Conservation (phyloP, 1,140 invertebrate genomes). For the Euglossa dilemma region DNA sequence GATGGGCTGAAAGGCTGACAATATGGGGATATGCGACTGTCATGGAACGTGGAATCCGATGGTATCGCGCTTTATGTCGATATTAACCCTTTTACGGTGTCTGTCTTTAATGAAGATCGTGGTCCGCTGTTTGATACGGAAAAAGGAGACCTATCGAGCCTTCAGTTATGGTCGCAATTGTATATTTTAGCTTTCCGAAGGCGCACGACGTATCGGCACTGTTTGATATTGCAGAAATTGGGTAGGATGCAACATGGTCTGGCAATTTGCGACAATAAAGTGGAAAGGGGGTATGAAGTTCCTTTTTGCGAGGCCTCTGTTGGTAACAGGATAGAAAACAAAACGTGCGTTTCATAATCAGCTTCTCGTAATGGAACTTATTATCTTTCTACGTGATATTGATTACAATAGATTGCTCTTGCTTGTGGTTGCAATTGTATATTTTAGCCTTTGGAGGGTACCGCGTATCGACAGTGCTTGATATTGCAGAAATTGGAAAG, state of each 20-base stretch:
- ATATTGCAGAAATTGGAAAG: neutral
- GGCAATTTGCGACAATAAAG: neutral
- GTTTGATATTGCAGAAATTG: neutral
- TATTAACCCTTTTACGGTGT: conserved; percentile 34
- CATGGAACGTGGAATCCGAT: conserved; percentile 1
- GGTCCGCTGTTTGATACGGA: neutral
- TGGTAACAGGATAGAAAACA: no score
- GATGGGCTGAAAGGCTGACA: conserved; percentile 1
- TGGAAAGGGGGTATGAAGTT: neutral
- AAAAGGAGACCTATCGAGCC: neutral
- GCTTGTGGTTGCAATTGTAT: no score
- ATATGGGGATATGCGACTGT: conserved; percentile 15
- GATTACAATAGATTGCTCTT: no score
- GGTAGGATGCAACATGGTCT: neutral
- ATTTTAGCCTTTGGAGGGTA: neutral
- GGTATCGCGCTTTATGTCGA: conserved; percentile 27
- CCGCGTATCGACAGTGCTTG: no score
- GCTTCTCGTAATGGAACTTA: no score
- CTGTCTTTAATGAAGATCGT: neutral
- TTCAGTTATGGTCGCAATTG: neutral
- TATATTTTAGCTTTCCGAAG: neutral
- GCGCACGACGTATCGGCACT: no score
- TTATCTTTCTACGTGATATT: no score
- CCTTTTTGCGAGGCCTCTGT: no score
- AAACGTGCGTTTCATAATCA: no score